These are phyloP conservation scores for Ichneumoninae sp. DNA, from an alignment of 2,888 invertebrate genomes.

Conservation along the genomic window DNA sequence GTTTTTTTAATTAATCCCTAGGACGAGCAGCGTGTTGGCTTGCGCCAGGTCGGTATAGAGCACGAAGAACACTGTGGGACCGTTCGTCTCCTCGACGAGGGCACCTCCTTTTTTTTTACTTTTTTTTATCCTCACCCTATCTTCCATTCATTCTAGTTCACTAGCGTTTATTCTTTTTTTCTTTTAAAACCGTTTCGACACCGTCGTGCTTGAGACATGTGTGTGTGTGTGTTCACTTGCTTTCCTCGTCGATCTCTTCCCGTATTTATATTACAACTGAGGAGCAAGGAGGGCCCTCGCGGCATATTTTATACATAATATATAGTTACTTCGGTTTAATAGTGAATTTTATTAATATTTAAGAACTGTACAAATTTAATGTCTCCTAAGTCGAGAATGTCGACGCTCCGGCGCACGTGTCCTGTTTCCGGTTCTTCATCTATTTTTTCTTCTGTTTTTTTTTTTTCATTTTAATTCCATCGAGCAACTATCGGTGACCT, in stretches of 20 bases:
- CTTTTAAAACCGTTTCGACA: conserved; percentile 32
- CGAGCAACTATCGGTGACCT: conserved; percentile 34
- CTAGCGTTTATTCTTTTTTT: background rate
- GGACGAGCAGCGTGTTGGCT: conserved; percentile 63
- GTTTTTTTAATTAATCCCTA: conserved; percentile 63
- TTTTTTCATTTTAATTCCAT: conserved; percentile 29
- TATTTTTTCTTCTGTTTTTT: conserved; percentile 7
- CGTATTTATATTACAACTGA: conserved; percentile 75
- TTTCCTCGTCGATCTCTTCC: conserved; percentile 39
- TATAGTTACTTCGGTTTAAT: conserved; percentile 76
- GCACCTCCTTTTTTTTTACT: conserved; percentile 37
- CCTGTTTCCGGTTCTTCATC: conserved; percentile 53
- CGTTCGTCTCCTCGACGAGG: conserved; percentile 65
- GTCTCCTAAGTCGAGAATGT: conserved; percentile 82
- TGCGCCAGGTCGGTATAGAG: conserved; percentile 59
- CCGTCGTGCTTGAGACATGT: conserved; percentile 4
- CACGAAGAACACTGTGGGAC: conserved; percentile 47
- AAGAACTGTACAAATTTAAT: conserved; percentile 85
- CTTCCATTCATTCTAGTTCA: conserved; percentile 11
- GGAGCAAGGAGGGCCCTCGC: conserved; percentile 67
- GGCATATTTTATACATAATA: conserved; percentile 73
- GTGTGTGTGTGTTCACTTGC: conserved; percentile 45
- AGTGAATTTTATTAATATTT: conserved; percentile 84
- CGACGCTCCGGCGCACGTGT: conserved; percentile 80
- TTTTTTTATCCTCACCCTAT: conserved; percentile 17